Percentiles rank a stretch among this genome's conserved stretches.
Evolutionary conservation across 2,113 vertebrate species (phyloP).

Genomic region (Ictalurus furcatus): DNA sequence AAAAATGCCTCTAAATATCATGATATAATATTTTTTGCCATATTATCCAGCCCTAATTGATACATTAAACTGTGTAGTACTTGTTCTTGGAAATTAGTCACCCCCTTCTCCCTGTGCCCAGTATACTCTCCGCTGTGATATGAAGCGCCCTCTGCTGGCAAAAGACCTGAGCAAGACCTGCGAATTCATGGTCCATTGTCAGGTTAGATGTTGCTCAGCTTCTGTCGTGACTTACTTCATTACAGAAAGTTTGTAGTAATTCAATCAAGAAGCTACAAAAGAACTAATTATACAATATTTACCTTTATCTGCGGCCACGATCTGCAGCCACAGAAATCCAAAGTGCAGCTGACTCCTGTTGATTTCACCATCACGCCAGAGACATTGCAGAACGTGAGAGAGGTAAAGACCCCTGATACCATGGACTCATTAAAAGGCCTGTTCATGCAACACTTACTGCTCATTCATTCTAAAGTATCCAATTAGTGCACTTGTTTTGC

Average conservation of each 20-base stretch:
- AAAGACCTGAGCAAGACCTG: conserved; percentile 93
- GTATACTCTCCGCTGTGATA: conserved; percentile 93
- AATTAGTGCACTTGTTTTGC: not conserved
- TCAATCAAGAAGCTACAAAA: not conserved
- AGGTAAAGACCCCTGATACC: conserved; percentile 70
- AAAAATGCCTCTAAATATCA: not conserved
- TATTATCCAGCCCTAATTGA: not conserved
- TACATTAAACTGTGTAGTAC: not conserved
- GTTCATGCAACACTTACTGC: not conserved
- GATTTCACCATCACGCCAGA: conserved; percentile 94
- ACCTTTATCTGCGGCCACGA: conserved; percentile 71
- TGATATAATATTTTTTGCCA: not conserved
- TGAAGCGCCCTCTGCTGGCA: conserved; percentile 88
- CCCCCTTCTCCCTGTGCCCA: conserved; percentile 52
- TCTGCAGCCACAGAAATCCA: conserved; percentile 85
- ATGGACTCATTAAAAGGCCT: not conserved
- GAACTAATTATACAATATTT: not conserved
- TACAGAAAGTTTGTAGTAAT: too few species aligned
- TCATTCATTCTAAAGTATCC: not conserved
- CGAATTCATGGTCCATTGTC: conserved; percentile 93
- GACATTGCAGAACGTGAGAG: conserved; percentile 88
- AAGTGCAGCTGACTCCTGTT: conserved; percentile 81
- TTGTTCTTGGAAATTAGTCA: not conserved
- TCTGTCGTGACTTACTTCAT: not conserved
- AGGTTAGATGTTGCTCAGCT: conserved; percentile 71